Percentiles rank a stretch among this genome's conserved stretches.
Evolutionary conservation across 37 sponge, comb jelly and placozoan species (phyloP).

Genomic region (Geodia barretti): DNA sequence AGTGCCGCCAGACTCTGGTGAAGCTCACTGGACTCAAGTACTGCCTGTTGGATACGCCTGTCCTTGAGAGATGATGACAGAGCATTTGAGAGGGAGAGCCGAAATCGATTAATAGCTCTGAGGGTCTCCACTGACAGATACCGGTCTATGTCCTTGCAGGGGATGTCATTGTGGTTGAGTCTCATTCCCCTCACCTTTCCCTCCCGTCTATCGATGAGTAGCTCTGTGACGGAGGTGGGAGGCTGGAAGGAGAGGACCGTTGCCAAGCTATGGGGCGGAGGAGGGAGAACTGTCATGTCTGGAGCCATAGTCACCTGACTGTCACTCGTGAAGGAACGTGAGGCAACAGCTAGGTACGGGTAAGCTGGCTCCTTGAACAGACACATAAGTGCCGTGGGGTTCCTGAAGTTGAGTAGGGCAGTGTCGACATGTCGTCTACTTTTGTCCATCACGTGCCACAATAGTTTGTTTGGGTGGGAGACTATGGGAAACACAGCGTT

Average conservation of each 20-base stretch:
- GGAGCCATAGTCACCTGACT: neutral
- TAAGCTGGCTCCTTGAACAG: neutral
- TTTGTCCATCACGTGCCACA: slow-evolving; percentile 13
- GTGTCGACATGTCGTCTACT: neutral
- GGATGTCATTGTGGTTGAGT: slow-evolving; percentile 1
- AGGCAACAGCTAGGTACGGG: slow-evolving; percentile 31
- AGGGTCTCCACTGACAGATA: neutral
- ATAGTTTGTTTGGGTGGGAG: slow-evolving; percentile 18
- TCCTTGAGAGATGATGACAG: neutral
- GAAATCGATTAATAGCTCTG: slow-evolving; percentile 14
- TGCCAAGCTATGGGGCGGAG: neutral
- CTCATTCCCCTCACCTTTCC: neutral
- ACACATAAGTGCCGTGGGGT: slow-evolving; percentile 19
- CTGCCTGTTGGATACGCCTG: neutral
- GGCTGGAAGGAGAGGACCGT: slow-evolving; percentile 40
- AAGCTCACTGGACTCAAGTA: neutral
- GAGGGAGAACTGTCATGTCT: slow-evolving; percentile 38
- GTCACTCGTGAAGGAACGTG: neutral
- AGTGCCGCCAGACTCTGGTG: neutral
- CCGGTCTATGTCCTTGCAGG: neutral
- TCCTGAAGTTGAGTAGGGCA: neutral
- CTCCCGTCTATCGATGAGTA: neutral
- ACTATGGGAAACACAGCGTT: slow-evolving; percentile 9
- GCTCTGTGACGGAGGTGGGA: neutral
- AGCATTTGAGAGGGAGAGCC: slow-evolving; percentile 16